These are phyloP conservation scores for Albula goreensis DNA, from an alignment of 2,113 vertebrate genomes.

Conservation along the genomic window DNA sequence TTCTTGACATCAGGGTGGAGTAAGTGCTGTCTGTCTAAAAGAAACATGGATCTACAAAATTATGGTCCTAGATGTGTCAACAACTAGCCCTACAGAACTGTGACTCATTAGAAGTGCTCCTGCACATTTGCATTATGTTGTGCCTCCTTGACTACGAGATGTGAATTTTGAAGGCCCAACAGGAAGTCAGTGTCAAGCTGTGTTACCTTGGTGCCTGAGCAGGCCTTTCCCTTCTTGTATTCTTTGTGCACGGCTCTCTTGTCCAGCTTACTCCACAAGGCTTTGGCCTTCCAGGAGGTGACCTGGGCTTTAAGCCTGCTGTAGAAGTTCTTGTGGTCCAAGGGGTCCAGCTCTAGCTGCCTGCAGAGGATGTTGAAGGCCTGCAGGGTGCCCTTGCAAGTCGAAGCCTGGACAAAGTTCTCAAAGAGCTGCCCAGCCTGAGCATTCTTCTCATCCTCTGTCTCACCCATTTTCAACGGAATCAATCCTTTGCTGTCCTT, in stretches of 20 bases:
- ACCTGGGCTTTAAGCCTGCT: conserved; percentile 82
- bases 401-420: conserved; percentile 90
- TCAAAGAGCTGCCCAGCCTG: conserved; percentile 89
- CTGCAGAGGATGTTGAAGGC: conserved; percentile 90
- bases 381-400: conserved; percentile 92
- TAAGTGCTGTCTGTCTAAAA: not conserved
- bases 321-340: conserved; percentile 85
- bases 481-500: not conserved
- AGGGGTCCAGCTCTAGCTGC: conserved; percentile 85
- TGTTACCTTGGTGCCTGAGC: conserved; percentile 83
- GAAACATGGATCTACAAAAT: not conserved
- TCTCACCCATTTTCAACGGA: conserved; percentile 79
- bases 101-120: not conserved
- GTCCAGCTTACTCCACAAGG: conserved; percentile 94
- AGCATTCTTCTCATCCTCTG: conserved; percentile 78
- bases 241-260: conserved; percentile 90
- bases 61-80: not conserved
- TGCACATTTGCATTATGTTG: too few relatives aligned
- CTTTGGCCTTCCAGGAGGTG: conserved; percentile 92
- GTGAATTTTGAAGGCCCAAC: not conserved
- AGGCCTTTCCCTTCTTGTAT: conserved; percentile 83
- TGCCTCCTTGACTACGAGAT: too few relatives aligned
- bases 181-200: not conserved
- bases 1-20: not conserved
- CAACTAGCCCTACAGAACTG: not conserved